Evolutionary conservation across 2,888 invertebrate genomes (phyloP), one percentile per base, ranked within the genome.

Genomic region (Argyresthia goedartella): DNA sequence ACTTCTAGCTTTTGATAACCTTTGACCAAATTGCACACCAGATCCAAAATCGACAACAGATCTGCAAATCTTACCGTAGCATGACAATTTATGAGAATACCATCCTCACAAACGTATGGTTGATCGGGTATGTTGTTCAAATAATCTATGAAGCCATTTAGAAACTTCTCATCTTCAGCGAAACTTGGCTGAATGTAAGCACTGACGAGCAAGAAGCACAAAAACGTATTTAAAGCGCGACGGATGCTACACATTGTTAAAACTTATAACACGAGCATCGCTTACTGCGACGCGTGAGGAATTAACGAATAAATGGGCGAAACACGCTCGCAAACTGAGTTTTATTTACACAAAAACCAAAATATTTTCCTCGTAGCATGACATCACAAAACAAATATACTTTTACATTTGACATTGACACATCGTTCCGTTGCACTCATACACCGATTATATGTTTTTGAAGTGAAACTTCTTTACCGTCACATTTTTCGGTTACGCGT

Each of bases 121-220:
- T 79, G 81, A 59, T 81, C 71, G 47, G 86, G 81, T 57, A 82
- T 70, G 59, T 75, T 75, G 67, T 88, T 89, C 58, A 88, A 73
- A 67, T 81, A 77, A 39, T 81, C 64, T 56, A 89, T 61, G 57
- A 89, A 81, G 57, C 66, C 75, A 70, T 65, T 73, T 54, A 72
- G 70, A 52, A 78, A 62, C 34, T 47, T 47, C 9, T 47, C 47
- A n/a, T 34, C 34, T 13, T 47, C 33, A 13, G n/a, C 47, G 34
- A 47, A 33, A 10, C 47, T 11, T 13, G 34, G 7, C 34, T 10
- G 34, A 33, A 10, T 33, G 33, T 33, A 47, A 33, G n/a, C 16
- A 44, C 8, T 45, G 4, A 61, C 59, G 60, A 69, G 52, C 57
- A 77, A 58, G 57, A 67, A 54, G 50, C 57, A 64, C 43, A 56